Evolutionary conservation across 1,140 invertebrate genomes (phyloP).

Genomic region (Zaprionus vittiger): DNA sequence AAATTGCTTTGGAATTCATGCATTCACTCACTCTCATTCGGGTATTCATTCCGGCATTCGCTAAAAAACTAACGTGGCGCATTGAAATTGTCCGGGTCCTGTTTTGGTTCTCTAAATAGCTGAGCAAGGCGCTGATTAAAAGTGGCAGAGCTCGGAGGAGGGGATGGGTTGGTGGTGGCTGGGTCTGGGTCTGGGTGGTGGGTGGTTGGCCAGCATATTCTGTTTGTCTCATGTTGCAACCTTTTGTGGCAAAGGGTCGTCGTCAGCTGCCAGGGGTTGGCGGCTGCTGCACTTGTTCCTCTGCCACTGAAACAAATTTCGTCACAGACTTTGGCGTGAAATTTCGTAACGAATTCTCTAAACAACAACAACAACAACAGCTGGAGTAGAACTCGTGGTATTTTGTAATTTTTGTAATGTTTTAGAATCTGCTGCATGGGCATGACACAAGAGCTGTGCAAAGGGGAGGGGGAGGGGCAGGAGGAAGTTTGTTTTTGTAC

Average conservation of each 20-base stretch:
- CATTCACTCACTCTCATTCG: constrained; percentile 60
- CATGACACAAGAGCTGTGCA: constrained; percentile 30
- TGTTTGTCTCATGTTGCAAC: constrained; percentile 70
- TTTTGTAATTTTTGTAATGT: constrained; percentile 79
- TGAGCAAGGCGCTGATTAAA: constrained; percentile 79
- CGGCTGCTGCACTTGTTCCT: constrained; percentile 67
- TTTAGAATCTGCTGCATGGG: constrained; percentile 52
- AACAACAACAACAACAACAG: constrained; percentile 41
- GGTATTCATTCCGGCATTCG: constrained; percentile 21
- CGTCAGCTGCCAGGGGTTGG: constrained; percentile 37
- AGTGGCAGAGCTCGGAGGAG: constrained; percentile 61
- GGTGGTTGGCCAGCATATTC: background rate
- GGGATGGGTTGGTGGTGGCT: constrained; percentile 27
- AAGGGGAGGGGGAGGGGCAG: constrained; percentile 4
- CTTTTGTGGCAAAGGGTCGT: constrained; percentile 50
- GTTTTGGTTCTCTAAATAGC: constrained; percentile 66
- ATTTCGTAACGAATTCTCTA: constrained; percentile 84
- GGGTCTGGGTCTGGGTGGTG: background rate
- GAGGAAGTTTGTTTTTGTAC: constrained; percentile 77
- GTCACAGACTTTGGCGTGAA: constrained; percentile 84
- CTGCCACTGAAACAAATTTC: constrained; percentile 48
- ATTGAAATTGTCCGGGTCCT: constrained; percentile 68
- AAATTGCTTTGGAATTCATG: constrained; percentile 83
- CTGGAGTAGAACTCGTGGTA: constrained; percentile 36
- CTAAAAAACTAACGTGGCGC: constrained; percentile 61